phyloP scores from a whole-genome alignment of 2,888 invertebrate species.

The Clanis bilineata region DNA sequence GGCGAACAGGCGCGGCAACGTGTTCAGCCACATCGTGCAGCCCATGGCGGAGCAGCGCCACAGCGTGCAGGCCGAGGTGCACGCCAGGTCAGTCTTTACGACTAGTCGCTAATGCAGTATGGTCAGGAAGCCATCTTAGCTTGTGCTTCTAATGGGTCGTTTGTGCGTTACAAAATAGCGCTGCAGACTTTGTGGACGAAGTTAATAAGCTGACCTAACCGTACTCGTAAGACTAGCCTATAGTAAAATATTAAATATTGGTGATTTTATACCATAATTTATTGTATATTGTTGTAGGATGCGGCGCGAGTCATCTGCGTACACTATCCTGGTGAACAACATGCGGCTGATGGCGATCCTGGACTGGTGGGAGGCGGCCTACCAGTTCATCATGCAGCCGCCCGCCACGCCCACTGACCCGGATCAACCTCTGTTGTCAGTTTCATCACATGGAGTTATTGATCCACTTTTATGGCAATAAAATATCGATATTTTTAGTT shows the following conservation, averaged over 20 bases:
- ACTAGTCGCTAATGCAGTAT: too few species aligned
- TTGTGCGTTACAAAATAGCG: too few species aligned
- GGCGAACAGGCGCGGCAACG: conserved; percentile 88
- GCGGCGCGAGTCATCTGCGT: conserved; percentile 86
- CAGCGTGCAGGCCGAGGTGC: conserved; percentile 88
- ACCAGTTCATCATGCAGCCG: conserved; percentile 88
- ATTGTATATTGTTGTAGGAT: conserved; percentile 66
- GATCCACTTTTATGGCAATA: too few species aligned
- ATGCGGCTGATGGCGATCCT: conserved; percentile 96
- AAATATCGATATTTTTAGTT: too few species aligned
- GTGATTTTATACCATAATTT: not conserved
- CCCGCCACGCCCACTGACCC: conserved; percentile 59
- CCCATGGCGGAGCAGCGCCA: conserved; percentile 84
- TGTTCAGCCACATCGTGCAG: conserved; percentile 94
- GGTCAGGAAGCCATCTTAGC: too few species aligned
- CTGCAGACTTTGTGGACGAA: too few species aligned
- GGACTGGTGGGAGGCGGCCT: conserved; percentile 95
- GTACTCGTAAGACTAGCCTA: too few species aligned
- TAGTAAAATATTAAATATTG: too few species aligned
- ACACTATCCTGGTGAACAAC: conserved; percentile 95
- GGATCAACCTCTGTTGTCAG: conserved; percentile 52
- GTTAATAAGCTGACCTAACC: too few species aligned
- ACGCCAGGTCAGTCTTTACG: conserved; percentile 74
- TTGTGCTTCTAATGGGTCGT: too few species aligned
- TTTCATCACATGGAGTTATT: too few species aligned